Base-by-base conservation (phyloP, 2,888 invertebrate genomes). In the Osmoderma eremita region DNA sequence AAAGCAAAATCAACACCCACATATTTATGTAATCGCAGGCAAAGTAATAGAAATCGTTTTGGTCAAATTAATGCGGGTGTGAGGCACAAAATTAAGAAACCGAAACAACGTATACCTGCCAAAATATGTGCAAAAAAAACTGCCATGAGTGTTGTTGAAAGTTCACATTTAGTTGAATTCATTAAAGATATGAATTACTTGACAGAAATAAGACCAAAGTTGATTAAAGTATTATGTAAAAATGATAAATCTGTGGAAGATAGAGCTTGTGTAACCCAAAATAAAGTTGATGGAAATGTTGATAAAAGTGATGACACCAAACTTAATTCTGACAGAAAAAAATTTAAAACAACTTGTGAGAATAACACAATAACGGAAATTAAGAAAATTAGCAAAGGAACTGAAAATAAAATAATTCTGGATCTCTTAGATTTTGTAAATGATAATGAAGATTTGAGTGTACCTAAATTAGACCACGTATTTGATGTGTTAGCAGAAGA, bases 1-100 rank as follows among this genome's bases (percentile, higher is more conserved):
- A 67, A 68, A 51, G 63, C 51, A 8, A 73, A 70, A 63, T 50
- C 70, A 15, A 30, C 64, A 10, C 38, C 63, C 4, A 20, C 72
- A 20, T 74, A 17, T 79, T 82, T 71, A 70, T 78, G 20, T 78
- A 81, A 54, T 76, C 82, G 0, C 75, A 81, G 56, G 75, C 83
- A 0, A 75, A 79, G 53, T 78, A 82, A 76, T 18, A 78, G 83
- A 22, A 81, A 80, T 56, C 84, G 68, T 64, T 74, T 84, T 8
- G 88, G 88, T 0, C 86, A 87, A 76, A 89, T 90, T n/a, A 90
- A 90, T 75, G 82, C 85, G 67, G 90, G 90, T 0, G 90, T 90
- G 0, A 80, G 83, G 66, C 90, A 90, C 75, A 87, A 84, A 68
- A 88, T 90, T 61, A 83, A 84, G 53, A 88, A 86, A 76, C 89